Evolutionary conservation across 2,797 vertebrate species (phyloP).

Genomic region (Telmatherina bonti): DNA sequence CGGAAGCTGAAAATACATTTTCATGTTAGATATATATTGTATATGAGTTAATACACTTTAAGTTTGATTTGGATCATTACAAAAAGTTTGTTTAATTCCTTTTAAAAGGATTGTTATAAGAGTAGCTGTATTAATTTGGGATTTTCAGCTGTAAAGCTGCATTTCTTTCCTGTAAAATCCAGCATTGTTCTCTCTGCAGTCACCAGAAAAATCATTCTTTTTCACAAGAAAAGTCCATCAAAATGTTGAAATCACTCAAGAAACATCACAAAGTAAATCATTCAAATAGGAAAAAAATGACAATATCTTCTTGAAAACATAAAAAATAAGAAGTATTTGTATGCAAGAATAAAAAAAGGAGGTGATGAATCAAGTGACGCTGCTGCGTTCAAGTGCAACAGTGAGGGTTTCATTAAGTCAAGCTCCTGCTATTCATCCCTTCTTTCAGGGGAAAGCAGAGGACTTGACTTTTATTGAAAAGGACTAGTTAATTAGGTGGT

Average conservation of each 20-base stretch:
- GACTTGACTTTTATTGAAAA: slow-evolving; percentile 1
- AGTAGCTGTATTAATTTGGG: neutral
- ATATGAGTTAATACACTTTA: neutral
- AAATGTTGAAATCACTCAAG: neutral
- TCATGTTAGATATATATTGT: no score
- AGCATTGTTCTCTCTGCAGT: no score
- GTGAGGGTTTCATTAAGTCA: neutral
- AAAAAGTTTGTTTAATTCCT: neutral
- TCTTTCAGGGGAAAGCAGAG: neutral
- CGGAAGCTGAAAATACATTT: neutral
- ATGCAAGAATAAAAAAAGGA: no score
- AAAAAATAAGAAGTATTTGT: neutral
- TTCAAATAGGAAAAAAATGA: neutral
- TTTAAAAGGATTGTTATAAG: neutral
- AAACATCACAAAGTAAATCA: no score
- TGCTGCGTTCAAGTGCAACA: no score
- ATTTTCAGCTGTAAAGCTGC: neutral
- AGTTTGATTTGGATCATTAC: neutral
- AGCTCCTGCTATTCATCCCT: neutral
- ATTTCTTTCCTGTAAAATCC: no score
- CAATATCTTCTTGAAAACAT: neutral
- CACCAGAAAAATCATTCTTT: neutral
- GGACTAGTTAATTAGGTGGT: neutral
- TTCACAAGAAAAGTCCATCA: neutral
- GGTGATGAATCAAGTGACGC: no score